Evolutionary conservation across 2,888 invertebrate species (phyloP).

Genomic region (Deilephila elpenor): DNA sequence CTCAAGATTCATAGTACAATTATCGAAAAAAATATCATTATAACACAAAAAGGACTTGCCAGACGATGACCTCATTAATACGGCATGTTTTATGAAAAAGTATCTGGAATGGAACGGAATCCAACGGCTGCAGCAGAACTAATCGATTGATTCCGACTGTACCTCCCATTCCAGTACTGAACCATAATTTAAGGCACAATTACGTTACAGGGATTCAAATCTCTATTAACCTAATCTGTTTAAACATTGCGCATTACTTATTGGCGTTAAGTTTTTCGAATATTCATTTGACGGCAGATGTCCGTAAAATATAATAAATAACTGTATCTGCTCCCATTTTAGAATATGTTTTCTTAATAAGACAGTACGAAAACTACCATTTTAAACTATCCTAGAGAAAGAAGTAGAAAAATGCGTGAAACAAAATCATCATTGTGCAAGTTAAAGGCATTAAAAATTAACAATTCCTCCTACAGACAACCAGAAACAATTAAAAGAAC

Average conservation of each 20-base stretch:
- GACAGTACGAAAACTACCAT: too few species aligned
- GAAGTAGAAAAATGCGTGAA: neutral
- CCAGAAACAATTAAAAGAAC: conserved; percentile 31
- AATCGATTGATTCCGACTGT: conserved; percentile 7
- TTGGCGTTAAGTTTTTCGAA: too few species aligned
- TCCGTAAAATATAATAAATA: too few species aligned
- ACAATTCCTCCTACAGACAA: conserved; percentile 11
- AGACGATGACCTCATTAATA: neutral
- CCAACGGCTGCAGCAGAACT: conserved; percentile 6
- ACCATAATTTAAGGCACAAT: neutral
- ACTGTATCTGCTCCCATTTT: too few species aligned
- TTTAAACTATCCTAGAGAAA: too few species aligned
- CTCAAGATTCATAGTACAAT: neutral
- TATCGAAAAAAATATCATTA: neutral
- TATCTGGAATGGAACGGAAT: conserved; percentile 17
- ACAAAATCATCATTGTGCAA: neutral
- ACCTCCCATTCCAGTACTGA: neutral
- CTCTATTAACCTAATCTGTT: too few species aligned
- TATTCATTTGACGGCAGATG: too few species aligned
- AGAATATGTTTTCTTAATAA: too few species aligned
- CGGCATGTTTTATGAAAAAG: neutral
- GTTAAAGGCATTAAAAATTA: conserved; percentile 11
- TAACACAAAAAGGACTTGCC: neutral
- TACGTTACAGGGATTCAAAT: neutral
- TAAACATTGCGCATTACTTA: too few species aligned